Percentiles rank a stretch among this genome's conserved stretches.
Evolutionary conservation across 2,113 vertebrate species (phyloP).

Genomic region (Physeter macrocephalus): DNA sequence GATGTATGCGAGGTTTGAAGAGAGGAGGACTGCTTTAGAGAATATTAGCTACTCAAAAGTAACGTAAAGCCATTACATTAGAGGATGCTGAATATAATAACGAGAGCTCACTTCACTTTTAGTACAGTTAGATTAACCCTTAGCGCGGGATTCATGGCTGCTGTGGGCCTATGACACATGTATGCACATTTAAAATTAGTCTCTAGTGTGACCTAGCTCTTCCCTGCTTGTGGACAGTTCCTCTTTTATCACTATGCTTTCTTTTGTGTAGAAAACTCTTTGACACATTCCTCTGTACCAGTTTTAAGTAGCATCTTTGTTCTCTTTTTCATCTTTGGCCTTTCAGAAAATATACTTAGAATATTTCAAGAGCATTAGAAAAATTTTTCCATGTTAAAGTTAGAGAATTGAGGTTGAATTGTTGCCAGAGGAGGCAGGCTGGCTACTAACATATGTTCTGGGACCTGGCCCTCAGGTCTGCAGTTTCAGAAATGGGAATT

Average conservation of each 20-base stretch:
- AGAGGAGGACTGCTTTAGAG: neutral
- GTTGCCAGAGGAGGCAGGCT: neutral
- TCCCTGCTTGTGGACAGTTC: neutral
- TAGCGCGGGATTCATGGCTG: neutral
- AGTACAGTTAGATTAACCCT: neutral
- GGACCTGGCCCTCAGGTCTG: neutral
- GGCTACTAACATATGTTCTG: slow-evolving; percentile 40
- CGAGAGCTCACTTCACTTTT: neutral
- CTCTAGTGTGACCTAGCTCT: neutral
- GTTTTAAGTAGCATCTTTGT: slow-evolving; percentile 52
- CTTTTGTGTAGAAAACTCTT: neutral
- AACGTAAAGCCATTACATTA: neutral
- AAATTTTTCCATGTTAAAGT: slow-evolving; percentile 1
- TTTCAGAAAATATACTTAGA: slow-evolving; percentile 61
- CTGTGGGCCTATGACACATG: neutral
- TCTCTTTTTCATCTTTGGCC: slow-evolving; percentile 44
- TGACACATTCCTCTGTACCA: slow-evolving; percentile 16
- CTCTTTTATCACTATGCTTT: neutral
- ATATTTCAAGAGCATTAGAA: slow-evolving; percentile 48
- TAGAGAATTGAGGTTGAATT: slow-evolving; percentile 23
- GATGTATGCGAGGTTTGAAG: neutral
- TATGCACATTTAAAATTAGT: neutral
- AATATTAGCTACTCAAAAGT: neutral
- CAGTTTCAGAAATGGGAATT: slow-evolving; percentile 18
- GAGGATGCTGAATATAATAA: neutral